Base-by-base conservation (phyloP, 2,797 vertebrate species). In the Amphiprion clarkii region DNA sequence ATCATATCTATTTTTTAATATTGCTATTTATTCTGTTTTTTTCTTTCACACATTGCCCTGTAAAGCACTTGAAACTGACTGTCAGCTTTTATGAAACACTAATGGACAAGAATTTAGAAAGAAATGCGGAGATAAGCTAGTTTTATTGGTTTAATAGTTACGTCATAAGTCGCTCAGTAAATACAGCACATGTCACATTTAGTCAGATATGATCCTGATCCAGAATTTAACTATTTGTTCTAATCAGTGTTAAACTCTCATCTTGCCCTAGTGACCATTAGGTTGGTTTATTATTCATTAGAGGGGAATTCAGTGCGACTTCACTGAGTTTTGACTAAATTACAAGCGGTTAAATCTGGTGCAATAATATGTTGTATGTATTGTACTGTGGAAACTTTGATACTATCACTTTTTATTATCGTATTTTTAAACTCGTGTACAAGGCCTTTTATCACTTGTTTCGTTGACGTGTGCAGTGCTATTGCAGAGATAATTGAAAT, bases 361-460 rank as follows among this genome's bases (percentile, higher is more conserved):
- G 90, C 90, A 93, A 92, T 93, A 91, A 90, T 82, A 39, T 76
- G 72, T 89, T 66, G 54, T 76, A 65, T 77, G 83, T 91, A 75
- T 87, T 77, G 78, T 88, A 72, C 76, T 85, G 82, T 90, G 84
- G 55, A 64, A 81, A 75, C 78, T 86, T 92, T 93, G 71, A 88
- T 88, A 87, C 82, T 77, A 79, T 85, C 54, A 80, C 73, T 88
- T 92, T 90, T 88, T 92, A 82, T 88, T 81, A 70, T 74, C 48
- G 61, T 90, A 74, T 86, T 90, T 91, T 85, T 88, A 87, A 92
- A 86, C 84, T 76, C 25, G 79, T 90, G 76, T 84, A 72, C 63
- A 86, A 80, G 57, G 74, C 79, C 73, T 86, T 88, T 71, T 78
- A 44, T 74, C 71, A 72, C 56, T 60, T 25, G 68, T 83, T 83